Evolutionary conservation across 2,797 vertebrate species (phyloP), one percentile per base, ranked within the genome.

Genomic region (Scarus forsteni): DNA sequence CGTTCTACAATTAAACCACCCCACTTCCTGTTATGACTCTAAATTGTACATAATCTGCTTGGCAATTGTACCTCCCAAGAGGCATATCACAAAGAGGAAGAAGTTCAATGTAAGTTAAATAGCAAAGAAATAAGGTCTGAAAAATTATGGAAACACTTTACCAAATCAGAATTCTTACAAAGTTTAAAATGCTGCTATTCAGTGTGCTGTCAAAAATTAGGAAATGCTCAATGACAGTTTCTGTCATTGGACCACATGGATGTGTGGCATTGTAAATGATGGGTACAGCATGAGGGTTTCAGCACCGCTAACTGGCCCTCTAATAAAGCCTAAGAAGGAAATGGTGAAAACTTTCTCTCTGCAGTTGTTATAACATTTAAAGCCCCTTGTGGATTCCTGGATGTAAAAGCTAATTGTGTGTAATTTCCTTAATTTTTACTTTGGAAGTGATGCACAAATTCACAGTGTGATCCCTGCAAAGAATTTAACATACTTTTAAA

Each of bases 401-500:
- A 57, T 36, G 19, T 69, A 15, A 70, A 60, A 64, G 54, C 38
- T 19, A 48, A 60, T 12, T 56, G 49, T 19, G 52, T 42, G 45
- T 36, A 42, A 75, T 60, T 70, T 69, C 54, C 27, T 60, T 55
- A 44, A 69, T 50, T 67, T 65, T 59, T 18, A 62, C 60, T 66
- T 34, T 45, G 15, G 48, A 52, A n/a, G 49, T 71, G 59, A 61
- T 13, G n/a, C 19, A 72, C 43, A 74, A 53, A 64, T 57, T 15
- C 8, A n/a, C 36, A 64, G 43, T 60, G 68, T 44, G 43, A 63
- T 56, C 45, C 49, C 52, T 66, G 51, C 3, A 73, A 77, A 68
- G 6, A 15, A 38, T 67, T 81, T 75, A 16, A 65, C 40, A 69
- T 66, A 3, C 11, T 53, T 80, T 67, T 57, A 66, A 73, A 64